A percentile compares a stretch with the other conserved stretches of the same genome.
phyloP scores from a whole-genome alignment of 2,113 vertebrate genomes.

The Calyptomena viridis region DNA sequence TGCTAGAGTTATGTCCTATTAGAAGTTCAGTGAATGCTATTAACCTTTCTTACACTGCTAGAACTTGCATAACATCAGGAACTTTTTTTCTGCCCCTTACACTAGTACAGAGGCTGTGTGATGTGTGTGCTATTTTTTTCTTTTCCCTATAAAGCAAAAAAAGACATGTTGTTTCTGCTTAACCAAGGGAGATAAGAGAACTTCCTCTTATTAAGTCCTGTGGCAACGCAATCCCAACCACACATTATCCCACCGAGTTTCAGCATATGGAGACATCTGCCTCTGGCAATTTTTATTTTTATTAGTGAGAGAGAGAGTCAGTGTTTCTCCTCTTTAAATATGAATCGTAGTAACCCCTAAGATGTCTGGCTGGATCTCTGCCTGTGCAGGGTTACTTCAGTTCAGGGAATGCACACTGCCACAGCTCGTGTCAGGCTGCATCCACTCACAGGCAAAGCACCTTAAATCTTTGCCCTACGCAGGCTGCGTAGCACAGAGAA shows the following conservation, averaged over 20 bases:
- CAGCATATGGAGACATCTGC: background rate
- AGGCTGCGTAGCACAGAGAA: background rate
- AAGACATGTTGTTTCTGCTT: background rate
- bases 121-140: background rate
- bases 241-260: background rate
- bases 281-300: conserved; percentile 60
- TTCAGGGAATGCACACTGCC: conserved; percentile 21
- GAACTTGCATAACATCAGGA: background rate
- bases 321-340: conserved; percentile 29
- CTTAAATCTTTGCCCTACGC: background rate
- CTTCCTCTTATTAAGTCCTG: conserved; percentile 31
- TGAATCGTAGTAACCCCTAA: conserved; percentile 68
- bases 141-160: background rate
- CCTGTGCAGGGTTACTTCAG: conserved; percentile 55
- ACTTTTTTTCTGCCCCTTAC: background rate
- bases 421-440: conserved; percentile 7
- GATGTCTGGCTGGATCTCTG: conserved; percentile 68
- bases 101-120: background rate
- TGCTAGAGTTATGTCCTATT: background rate
- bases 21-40: background rate
- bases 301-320: background rate
- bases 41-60: conserved; percentile 4
- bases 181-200: conserved; percentile 2
- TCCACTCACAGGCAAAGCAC: background rate
- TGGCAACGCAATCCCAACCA: background rate